Conservation (phyloP, 2,113 vertebrate genomes). For the Verasper variegatus region DNA sequence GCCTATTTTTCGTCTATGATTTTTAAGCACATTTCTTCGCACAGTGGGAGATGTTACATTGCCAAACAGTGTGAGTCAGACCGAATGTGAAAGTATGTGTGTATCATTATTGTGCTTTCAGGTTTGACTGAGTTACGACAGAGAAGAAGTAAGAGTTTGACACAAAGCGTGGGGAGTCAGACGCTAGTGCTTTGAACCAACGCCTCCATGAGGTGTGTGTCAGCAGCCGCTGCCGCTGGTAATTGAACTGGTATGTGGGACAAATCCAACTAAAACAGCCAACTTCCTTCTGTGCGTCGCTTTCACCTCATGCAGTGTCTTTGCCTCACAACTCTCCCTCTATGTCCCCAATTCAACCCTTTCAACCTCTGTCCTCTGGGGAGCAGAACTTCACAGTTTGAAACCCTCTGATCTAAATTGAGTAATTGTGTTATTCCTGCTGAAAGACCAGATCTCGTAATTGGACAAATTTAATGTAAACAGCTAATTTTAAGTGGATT, state of each 20-base stretch:
- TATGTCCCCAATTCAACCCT: not conserved
- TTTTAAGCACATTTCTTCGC: no score
- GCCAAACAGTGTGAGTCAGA: no score
- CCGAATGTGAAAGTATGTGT: no score
- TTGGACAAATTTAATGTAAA: constrained; percentile 7
- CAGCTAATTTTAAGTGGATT: constrained; percentile 6
- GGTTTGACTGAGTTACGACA: no score
- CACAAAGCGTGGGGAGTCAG: no score
- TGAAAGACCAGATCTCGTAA: not conserved
- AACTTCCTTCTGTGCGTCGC: not conserved
- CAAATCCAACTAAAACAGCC: not conserved
- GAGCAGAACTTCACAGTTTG: not conserved
- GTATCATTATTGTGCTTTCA: no score
- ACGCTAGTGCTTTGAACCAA: no score
- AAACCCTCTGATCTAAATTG: not conserved
- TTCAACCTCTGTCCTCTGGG: not conserved
- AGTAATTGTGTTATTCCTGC: not conserved
- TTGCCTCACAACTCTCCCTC: not conserved
- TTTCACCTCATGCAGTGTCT: not conserved
- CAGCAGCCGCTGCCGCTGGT: not conserved
- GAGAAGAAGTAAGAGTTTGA: no score
- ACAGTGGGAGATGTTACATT: no score
- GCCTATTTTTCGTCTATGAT: no score
- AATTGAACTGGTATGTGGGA: not conserved
- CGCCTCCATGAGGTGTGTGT: not conserved